Conservation (phyloP, 1,140 invertebrate species). For the Nephila pilipes region DNA sequence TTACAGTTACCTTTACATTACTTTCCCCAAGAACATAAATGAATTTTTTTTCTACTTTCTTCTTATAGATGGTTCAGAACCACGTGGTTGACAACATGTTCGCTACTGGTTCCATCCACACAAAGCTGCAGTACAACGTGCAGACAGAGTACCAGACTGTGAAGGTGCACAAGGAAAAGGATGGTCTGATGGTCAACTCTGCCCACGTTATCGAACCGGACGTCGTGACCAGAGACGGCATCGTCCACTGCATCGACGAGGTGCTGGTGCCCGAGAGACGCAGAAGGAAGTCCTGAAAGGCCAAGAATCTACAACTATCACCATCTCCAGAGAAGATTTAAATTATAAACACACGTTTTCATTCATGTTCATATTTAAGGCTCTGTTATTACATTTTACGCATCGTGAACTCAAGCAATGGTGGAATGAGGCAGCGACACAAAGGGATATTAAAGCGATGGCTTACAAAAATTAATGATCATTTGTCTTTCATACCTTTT, state of each 20-base stretch:
- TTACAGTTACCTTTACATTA: too few relatives aligned
- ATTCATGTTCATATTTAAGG: too few relatives aligned
- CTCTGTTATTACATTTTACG: too few relatives aligned
- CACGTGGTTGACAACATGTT: conserved; percentile 82
- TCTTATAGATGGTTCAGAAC: conserved; percentile 80
- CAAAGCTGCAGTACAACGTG: conserved; percentile 81
- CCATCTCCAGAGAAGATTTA: too few relatives aligned
- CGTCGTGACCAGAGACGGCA: conserved; percentile 77
- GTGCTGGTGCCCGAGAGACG: conserved; percentile 66
- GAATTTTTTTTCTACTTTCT: background rate
- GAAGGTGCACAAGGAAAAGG: conserved; percentile 78
- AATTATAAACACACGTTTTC: too few relatives aligned
- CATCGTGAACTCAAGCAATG: too few relatives aligned
- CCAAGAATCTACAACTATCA: too few relatives aligned
- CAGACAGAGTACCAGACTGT: conserved; percentile 78
- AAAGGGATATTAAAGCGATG: too few relatives aligned
- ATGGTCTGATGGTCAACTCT: conserved; percentile 73
- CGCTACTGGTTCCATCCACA: conserved; percentile 80
- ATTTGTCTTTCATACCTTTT: too few relatives aligned
- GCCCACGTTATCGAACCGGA: conserved; percentile 77
- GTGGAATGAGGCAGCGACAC: too few relatives aligned
- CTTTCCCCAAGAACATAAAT: too few relatives aligned
- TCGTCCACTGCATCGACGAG: conserved; percentile 78
- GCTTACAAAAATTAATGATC: too few relatives aligned
- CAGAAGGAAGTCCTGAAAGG: conserved; percentile 42